phyloP scores from a whole-genome alignment of 2,888 invertebrate species.

The Nephrocerus scutellatus region DNA sequence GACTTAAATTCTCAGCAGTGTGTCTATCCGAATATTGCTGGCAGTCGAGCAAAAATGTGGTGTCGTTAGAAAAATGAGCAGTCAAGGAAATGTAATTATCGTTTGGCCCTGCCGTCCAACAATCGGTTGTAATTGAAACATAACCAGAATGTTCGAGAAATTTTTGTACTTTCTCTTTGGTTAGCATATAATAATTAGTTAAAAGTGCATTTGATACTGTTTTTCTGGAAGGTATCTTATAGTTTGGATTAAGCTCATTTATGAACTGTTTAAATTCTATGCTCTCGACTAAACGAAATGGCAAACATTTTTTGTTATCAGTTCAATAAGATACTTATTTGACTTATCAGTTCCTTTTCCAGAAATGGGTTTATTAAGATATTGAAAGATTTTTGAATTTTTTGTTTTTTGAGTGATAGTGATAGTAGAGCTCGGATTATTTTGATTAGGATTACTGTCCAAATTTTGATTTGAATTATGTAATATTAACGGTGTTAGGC shows the following conservation, averaged over 20 bases:
- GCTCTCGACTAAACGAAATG: constrained; percentile 3
- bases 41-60: not conserved
- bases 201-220: constrained; percentile 5
- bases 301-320: constrained; percentile 3
- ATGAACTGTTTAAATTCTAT: constrained; percentile 4
- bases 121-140: not conserved
- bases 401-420: too few species aligned
- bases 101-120: too few species aligned
- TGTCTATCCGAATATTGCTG: constrained; percentile 2
- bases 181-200: constrained; percentile 2
- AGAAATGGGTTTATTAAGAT: constrained; percentile 1
- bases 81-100: too few species aligned
- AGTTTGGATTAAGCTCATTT: constrained; percentile 2
- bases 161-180: not conserved
- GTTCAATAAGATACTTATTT: constrained; percentile 7
- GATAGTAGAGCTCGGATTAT: too few species aligned
- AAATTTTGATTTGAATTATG: too few species aligned
- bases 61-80: not conserved
- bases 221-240: constrained; percentile 3
- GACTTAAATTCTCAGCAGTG: constrained; percentile 1
- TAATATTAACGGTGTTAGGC: too few species aligned
- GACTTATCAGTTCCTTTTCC: constrained; percentile 3
- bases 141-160: not conserved
- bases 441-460: too few species aligned
- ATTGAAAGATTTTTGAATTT: constrained; percentile 3